Evolutionary conservation across 2,797 vertebrate species (phyloP), one percentile per base, ranked within the genome.

Genomic region (Eulemur rubriventer): DNA sequence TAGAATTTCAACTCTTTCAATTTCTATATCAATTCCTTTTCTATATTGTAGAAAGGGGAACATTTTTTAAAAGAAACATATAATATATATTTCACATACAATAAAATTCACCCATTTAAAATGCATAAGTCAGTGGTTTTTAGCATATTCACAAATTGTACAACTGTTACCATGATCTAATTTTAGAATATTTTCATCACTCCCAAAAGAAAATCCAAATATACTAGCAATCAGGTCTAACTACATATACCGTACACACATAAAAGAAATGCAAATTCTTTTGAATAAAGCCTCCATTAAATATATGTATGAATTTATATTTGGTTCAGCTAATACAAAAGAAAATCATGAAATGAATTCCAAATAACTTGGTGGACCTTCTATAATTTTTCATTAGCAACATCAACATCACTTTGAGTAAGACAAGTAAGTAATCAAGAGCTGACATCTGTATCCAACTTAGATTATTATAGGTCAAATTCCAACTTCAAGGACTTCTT

Each of bases 121-220:
- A 82, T 35, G 48, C 0, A 38, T 33, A 85, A 63, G 80, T 57
- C 18, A 67, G 18, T 4, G 24, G 20, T 13, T 75, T 89, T 93
- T 16, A 38, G 20, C 55, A 50, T 26, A 75, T 79, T 76, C 33
- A 69, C 33, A 70, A 84, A 65, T 12, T 67, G 7, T 83, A 38
- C 9, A 83, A 43, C 24, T 18, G 84, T 46, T 11, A 33, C 33
- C 12, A 91, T 48, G 18, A 75, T 76, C 41, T 85, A 82, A 83
- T 85, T 91, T 89, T 91, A 76, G 72, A 94, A 93, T 24, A 93
- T 57, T 82, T 91, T 91, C n/a, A 80, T 75, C 65, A 65, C 6
- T 2, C 30, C 24, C 18, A 7, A 78, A 55, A 85, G 61, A 86
- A 72, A 89, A 65, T 61, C 22, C 10, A 65, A 33, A 72, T 4